A percentile compares a stretch with the other conserved stretches of the same genome.
These are phyloP conservation scores for Lucilia sericata DNA, from an alignment of 1,140 invertebrate species.

Conservation along the genomic window DNA sequence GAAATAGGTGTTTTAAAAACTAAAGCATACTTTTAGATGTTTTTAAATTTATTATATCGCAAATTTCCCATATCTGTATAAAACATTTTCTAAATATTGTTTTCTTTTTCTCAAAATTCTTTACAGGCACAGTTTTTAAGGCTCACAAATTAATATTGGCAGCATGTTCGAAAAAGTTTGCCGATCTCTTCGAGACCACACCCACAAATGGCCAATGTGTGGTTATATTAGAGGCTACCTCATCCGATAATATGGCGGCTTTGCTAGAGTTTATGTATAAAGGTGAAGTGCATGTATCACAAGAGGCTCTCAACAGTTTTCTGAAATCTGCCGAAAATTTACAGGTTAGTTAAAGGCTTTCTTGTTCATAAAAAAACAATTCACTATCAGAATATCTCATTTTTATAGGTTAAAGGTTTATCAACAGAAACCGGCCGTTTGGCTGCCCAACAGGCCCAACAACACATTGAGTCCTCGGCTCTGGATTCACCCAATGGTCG, in stretches of 20 bases:
- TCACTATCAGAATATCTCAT: not conserved
- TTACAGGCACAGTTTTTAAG: slow-evolving; percentile 88
- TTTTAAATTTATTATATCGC: too few relatives aligned
- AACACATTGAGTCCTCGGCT: slow-evolving; percentile 64
- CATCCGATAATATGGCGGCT: slow-evolving; percentile 88
- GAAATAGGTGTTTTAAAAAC: not conserved
- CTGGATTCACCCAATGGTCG: slow-evolving; percentile 63
- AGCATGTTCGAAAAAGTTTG: slow-evolving; percentile 94
- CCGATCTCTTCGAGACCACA: slow-evolving; percentile 90
- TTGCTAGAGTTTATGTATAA: slow-evolving; percentile 95
- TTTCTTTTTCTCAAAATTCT: slow-evolving; percentile 53
- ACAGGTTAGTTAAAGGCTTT: slow-evolving; percentile 72
- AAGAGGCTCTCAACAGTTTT: slow-evolving; percentile 88
- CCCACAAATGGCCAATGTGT: slow-evolving; percentile 84
- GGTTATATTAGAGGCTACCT: slow-evolving; percentile 89
- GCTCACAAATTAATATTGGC: slow-evolving; percentile 92
- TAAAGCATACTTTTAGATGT: slow-evolving; percentile 2
- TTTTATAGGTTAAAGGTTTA: slow-evolving; percentile 78
- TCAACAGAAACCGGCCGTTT: slow-evolving; percentile 83
- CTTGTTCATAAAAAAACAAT: too few relatives aligned
- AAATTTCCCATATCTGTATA: too few relatives aligned
- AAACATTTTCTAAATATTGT: slow-evolving; percentile 26
- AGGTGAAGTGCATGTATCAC: slow-evolving; percentile 90
- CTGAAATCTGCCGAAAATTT: slow-evolving; percentile 90
- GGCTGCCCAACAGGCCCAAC: slow-evolving; percentile 76